Evolutionary conservation across 2,888 invertebrate genomes (phyloP).

Genomic region (Cactoblastis cactorum): DNA sequence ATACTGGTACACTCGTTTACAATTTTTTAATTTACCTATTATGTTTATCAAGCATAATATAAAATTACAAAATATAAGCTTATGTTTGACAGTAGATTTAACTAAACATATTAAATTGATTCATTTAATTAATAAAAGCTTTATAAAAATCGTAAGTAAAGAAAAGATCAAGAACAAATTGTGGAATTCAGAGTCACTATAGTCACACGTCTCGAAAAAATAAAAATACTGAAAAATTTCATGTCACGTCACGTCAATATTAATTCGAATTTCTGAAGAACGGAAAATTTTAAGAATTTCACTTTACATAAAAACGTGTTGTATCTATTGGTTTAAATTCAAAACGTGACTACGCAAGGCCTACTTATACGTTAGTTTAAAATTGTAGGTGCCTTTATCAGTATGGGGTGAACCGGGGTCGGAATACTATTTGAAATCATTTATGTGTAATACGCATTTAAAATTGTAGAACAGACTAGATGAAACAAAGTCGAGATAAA

Average conservation of each 20-base stretch:
- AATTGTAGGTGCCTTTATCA: slow-evolving; percentile 7
- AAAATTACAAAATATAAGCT: too few relatives aligned
- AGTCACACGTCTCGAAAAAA: background rate
- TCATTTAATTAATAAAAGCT: too few relatives aligned
- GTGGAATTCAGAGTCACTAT: too few relatives aligned
- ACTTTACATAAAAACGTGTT: slow-evolving; percentile 14
- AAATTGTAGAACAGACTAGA: background rate
- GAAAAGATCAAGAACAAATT: too few relatives aligned
- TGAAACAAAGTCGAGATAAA: background rate
- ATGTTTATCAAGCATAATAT: too few relatives aligned
- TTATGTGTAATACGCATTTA: background rate
- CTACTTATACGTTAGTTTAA: slow-evolving; percentile 10
- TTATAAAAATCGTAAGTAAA: too few relatives aligned
- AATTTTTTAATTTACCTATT: too few relatives aligned
- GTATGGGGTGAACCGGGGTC: background rate
- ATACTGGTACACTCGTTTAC: too few relatives aligned
- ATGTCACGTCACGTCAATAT: background rate
- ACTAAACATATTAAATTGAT: too few relatives aligned
- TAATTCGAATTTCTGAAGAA: slow-evolving; percentile 8
- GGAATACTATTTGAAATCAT: background rate
- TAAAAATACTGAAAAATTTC: background rate
- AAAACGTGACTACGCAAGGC: slow-evolving; percentile 14
- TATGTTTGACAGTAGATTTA: too few relatives aligned
- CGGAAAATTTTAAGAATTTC: slow-evolving; percentile 9
- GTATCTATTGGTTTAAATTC: slow-evolving; percentile 9